Evolutionary conservation across 2,113 vertebrate species (phyloP).

Genomic region (Sula dactylatra): DNA sequence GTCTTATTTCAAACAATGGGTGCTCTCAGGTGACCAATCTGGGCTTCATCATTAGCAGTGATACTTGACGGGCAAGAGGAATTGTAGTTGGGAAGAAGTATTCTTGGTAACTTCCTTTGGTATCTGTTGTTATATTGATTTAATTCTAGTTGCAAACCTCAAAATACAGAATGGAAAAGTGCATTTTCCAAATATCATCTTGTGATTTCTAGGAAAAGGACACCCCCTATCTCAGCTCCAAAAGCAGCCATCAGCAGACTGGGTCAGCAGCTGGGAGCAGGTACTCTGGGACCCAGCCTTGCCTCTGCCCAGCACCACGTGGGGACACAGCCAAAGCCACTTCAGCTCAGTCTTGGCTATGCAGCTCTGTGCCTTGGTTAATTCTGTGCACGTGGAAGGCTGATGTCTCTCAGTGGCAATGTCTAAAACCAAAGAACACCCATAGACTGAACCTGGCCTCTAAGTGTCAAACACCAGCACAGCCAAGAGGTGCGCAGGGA

Average conservation of each 20-base stretch:
- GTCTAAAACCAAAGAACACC: not conserved
- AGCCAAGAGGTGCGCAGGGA: not conserved
- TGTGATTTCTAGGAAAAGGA: not conserved
- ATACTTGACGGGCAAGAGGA: not conserved
- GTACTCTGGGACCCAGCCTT: not conserved
- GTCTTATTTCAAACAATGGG: not conserved
- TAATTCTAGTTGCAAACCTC: not conserved
- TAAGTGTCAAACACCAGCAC: not conserved
- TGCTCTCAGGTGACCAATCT: not conserved
- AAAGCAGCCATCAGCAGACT: not conserved
- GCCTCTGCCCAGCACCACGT: not conserved
- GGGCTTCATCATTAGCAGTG: not conserved
- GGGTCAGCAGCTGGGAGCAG: not conserved
- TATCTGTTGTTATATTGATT: not conserved
- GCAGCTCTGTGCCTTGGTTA: not conserved
- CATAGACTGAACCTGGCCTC: not conserved
- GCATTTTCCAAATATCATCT: not conserved
- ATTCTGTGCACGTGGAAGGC: accelerated
- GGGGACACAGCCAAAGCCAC: not conserved
- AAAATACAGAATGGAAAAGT: not conserved
- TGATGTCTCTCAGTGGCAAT: not conserved
- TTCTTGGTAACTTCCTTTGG: not conserved
- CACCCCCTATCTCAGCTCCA: accelerated
- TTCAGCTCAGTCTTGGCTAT: not conserved
- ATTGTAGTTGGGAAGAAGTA: not conserved